These are phyloP conservation scores for Subanguina moxae DNA, from an alignment of 1,140 invertebrate species.

Conservation along the genomic window DNA sequence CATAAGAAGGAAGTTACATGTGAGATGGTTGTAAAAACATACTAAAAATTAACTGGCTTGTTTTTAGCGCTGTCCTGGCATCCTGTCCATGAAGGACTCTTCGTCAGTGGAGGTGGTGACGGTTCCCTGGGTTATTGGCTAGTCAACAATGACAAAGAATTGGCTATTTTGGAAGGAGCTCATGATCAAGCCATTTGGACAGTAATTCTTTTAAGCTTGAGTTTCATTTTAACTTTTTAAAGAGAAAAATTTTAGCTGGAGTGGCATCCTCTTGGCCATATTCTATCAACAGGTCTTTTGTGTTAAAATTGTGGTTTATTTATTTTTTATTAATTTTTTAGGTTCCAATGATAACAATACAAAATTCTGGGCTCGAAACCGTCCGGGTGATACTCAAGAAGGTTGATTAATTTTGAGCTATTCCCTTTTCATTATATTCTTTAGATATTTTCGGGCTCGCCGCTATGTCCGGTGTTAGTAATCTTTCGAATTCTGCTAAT, in stretches of 20 bases:
- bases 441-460: slow-evolving; percentile 64
- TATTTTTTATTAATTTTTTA: slow-evolving; percentile 1
- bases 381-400: slow-evolving; percentile 93
- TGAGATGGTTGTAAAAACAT: slow-evolving; percentile 36
- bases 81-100: slow-evolving; percentile 89
- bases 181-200: slow-evolving; percentile 97
- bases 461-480: slow-evolving; percentile 56
- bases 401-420: slow-evolving; percentile 57
- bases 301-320: not conserved
- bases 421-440: too few species aligned
- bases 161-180: slow-evolving; percentile 92
- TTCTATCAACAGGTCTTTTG: slow-evolving; percentile 73
- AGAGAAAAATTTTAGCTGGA: too few species aligned
- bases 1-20: slow-evolving; percentile 97
- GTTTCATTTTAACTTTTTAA: too few species aligned
- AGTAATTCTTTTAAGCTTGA: slow-evolving; percentile 11
- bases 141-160: slow-evolving; percentile 66
- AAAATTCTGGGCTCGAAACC: slow-evolving; percentile 98
- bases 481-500: slow-evolving; percentile 35
- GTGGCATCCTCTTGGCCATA: slow-evolving; percentile 98
- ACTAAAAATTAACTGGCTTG: not conserved
- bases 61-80: slow-evolving; percentile 80
- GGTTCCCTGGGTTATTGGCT: slow-evolving; percentile 67
- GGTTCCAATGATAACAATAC: slow-evolving; percentile 60
- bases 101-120: slow-evolving; percentile 93